Evolutionary conservation across 2,888 invertebrate species (phyloP), one percentile per base, ranked within the genome.

Genomic region (Capitulum mitella): DNA sequence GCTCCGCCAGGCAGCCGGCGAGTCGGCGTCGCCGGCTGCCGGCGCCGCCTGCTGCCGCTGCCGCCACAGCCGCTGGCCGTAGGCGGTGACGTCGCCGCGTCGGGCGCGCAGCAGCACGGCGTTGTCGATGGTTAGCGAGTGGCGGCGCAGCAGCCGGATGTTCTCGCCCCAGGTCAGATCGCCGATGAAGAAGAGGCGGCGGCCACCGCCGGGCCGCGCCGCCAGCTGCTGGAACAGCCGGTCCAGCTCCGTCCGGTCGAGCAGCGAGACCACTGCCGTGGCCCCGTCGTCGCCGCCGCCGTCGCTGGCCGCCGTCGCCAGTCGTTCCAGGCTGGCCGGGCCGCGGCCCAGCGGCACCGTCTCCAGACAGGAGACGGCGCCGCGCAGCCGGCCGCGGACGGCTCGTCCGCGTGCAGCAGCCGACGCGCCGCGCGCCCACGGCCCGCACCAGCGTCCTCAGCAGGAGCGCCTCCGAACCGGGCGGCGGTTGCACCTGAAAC

Each of bases 111-210:
- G 37, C 37, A 70, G 37, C 22, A 70, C 40, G 70, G 40, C 70
- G 40, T 29, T 70, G 70, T 40, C 70, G 37, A 70, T 22, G 40
- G 16, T 40, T 40, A 70, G 70, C 70, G 37, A 70, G 70, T 70
- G 70, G 37, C 70, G 70, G 37, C 70, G 70, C 40, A 70, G 40
- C 37, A 70, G 70, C 2, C 70, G 70, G 76, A 77, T 82, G 82
- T 77, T 80, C 74, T 79, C 82, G 79, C 79, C 83, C 83, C 80
- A 81, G 43, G 76, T 77, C 32, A 80, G 40, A 34, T 80, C 78
- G 8, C 79, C 80, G 19, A 81, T 37, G 77, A 81, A 79, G 75
- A 80, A 77, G 54, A 81, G 77, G 58, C 79, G 80, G 51, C 22
- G 14, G 40, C 37, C 19, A 10, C 70, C 22, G 70, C 70, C 70